A percentile compares a stretch with the other conserved stretches of the same genome.
Evolutionary conservation across 2,113 vertebrate species (phyloP).

Genomic region (Thamnaconus septentrionalis): DNA sequence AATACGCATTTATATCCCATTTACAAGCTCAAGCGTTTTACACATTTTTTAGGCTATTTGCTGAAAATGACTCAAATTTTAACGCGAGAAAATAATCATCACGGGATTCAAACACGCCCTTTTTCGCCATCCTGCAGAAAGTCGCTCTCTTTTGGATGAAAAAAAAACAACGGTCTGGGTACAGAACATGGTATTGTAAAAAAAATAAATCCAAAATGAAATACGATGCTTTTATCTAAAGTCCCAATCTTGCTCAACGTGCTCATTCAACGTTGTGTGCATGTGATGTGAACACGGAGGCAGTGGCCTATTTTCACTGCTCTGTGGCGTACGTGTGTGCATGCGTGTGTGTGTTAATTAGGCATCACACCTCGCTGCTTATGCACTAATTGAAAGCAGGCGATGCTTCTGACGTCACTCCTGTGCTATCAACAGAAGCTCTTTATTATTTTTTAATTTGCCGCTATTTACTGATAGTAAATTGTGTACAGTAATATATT

Average conservation of each 20-base stretch:
- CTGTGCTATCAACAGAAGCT: background rate
- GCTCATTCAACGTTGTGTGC: background rate
- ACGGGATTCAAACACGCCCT: too few relatives aligned
- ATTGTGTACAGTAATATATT: background rate
- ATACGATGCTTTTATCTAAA: background rate
- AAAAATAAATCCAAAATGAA: too few relatives aligned
- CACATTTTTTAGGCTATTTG: too few relatives aligned
- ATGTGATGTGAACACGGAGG: background rate
- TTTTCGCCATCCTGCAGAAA: too few relatives aligned
- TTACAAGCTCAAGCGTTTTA: too few relatives aligned
- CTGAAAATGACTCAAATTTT: too few relatives aligned
- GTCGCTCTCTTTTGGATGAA: too few relatives aligned
- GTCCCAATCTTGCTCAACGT: too few relatives aligned
- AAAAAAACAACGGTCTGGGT: too few relatives aligned
- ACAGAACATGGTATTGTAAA: too few relatives aligned
- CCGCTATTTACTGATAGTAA: background rate
- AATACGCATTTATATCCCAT: too few relatives aligned
- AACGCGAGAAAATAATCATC: too few relatives aligned
- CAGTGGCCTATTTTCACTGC: background rate
- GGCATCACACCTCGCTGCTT: constrained; percentile 49
- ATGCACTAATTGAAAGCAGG: constrained; percentile 44
- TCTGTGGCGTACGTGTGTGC: background rate
- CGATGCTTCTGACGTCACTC: constrained; percentile 52
- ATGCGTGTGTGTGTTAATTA: constrained; percentile 49
- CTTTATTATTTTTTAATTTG: background rate